Percentiles rank a stretch among this genome's conserved stretches.
Evolutionary conservation across 1,140 invertebrate genomes (phyloP).

Genomic region (Ceratitis capitata): DNA sequence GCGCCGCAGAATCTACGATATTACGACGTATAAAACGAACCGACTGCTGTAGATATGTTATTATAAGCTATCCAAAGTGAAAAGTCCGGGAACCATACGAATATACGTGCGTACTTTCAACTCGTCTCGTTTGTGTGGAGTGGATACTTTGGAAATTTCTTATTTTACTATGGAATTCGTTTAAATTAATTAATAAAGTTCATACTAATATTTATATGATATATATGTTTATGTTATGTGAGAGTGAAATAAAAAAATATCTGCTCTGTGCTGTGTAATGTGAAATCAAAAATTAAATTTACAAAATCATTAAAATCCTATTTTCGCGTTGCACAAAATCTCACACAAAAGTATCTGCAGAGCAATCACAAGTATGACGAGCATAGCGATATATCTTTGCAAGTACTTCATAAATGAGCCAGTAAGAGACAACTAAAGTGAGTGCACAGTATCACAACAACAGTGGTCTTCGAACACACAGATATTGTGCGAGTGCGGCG

Average conservation of each 20-base stretch:
- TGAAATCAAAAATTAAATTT: constrained; percentile 6
- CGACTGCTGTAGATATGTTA: constrained; percentile 40
- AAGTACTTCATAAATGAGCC: neutral
- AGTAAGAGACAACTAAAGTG: neutral
- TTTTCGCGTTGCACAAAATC: constrained; percentile 44
- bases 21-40: constrained; percentile 39
- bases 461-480: neutral
- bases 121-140: constrained; percentile 1
- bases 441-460: constrained; percentile 1
- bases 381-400: neutral
- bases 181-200: constrained; percentile 36
- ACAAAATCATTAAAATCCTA: constrained; percentile 32
- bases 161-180: constrained; percentile 22
- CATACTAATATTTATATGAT: neutral
- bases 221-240: neutral
- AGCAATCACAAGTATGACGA: neutral
- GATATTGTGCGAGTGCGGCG: constrained; percentile 3
- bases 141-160: constrained; percentile 19
- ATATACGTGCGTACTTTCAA: constrained; percentile 16
- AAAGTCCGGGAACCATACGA: constrained; percentile 44
- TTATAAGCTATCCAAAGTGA: constrained; percentile 45
- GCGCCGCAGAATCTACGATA: constrained; percentile 12
- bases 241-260: constrained; percentile 8
- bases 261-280: neutral
- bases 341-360: constrained; percentile 1